These are phyloP conservation scores for Natrix natrix DNA, from an alignment of 2,797 vertebrate species.

Conservation along the genomic window DNA sequence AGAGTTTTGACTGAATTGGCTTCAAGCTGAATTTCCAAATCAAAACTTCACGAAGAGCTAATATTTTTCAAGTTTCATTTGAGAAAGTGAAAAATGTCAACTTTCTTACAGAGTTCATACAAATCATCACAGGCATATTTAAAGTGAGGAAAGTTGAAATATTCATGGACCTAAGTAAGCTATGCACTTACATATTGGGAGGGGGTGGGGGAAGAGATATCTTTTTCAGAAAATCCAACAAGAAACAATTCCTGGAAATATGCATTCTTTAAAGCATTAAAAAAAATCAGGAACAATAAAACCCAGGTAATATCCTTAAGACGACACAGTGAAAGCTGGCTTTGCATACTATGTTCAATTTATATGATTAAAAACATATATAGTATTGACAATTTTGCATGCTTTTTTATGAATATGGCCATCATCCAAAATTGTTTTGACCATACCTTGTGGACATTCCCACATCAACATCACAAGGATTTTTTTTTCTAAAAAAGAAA, in stretches of 20 bases:
- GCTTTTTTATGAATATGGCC: background rate
- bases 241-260: background rate
- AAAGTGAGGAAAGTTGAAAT: slow-evolving; percentile 28
- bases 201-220: background rate
- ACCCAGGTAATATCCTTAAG: slow-evolving; percentile 14
- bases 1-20: background rate
- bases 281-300: slow-evolving; percentile 28
- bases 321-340: background rate
- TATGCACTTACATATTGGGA: background rate
- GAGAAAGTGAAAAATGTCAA: background rate
- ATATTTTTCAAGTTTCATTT: background rate
- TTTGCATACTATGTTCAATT: slow-evolving; percentile 40
- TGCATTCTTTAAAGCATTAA: slow-evolving; percentile 10
- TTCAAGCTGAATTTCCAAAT: background rate
- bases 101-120: background rate
- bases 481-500: slow-evolving; percentile 48
- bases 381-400: background rate
- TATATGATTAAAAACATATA: slow-evolving; percentile 11
- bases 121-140: slow-evolving; percentile 24
- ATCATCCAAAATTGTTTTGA: background rate
- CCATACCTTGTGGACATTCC: background rate
- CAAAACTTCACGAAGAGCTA: background rate
- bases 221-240: background rate
- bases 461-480: background rate
- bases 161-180: slow-evolving; percentile 13